A percentile compares a stretch with the other conserved stretches of the same genome.
Conservation (phyloP, 1,140 invertebrate genomes). For the Zaprionus tsacasi region DNA sequence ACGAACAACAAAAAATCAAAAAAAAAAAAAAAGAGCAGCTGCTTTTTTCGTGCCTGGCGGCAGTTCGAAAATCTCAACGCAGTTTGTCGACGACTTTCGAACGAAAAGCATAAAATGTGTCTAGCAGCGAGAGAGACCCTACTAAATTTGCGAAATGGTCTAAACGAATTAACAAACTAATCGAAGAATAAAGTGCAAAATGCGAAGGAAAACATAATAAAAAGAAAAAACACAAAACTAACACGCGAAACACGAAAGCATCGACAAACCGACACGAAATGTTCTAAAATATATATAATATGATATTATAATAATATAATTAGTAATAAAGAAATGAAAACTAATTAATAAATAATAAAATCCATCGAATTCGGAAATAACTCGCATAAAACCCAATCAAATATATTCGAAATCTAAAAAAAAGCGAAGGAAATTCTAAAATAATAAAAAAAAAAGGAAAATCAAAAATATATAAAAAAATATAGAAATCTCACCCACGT, state of each 20-base stretch:
- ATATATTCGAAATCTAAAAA: background rate
- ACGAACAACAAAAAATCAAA: background rate
- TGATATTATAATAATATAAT: background rate
- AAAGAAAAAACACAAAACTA: conserved; percentile 9
- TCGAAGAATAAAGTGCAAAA: conserved; percentile 39
- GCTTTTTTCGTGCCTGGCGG: conserved; percentile 48
- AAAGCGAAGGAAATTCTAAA: background rate
- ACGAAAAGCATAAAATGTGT: conserved; percentile 75
- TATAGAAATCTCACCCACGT: background rate
- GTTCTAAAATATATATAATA: background rate
- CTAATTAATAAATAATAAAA: background rate
- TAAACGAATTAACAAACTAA: conserved; percentile 51
- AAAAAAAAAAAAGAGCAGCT: conserved; percentile 26
- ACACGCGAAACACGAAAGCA: conserved; percentile 26
- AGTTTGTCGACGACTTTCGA: conserved; percentile 82
- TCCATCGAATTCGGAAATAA: background rate
- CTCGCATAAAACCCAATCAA: background rate
- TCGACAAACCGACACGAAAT: conserved; percentile 30
- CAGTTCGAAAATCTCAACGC: conserved; percentile 62
- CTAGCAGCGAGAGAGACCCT: conserved; percentile 51
- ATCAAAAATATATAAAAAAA: background rate
- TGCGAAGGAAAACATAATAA: conserved; percentile 21
- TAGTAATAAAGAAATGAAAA: background rate
- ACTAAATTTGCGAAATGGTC: conserved; percentile 52
- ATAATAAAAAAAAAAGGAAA: background rate